Conservation (phyloP, 2,113 vertebrate genomes). For the Atlantisia rogersi region DNA sequence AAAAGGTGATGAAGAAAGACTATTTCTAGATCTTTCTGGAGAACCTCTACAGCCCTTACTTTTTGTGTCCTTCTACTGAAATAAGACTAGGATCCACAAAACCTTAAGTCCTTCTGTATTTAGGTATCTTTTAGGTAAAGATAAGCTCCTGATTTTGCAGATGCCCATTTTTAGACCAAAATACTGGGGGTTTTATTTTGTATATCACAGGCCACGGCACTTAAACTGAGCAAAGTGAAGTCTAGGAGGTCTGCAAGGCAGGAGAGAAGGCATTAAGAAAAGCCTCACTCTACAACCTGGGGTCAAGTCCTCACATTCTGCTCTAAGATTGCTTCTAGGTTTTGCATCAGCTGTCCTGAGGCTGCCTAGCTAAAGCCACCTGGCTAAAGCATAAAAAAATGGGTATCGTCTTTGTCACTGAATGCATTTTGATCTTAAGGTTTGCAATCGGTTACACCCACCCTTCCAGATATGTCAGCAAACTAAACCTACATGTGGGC, state of each 20-base stretch:
- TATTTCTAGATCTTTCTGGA: neutral
- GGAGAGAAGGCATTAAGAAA: neutral
- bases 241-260: neutral
- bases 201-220: neutral
- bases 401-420: neutral
- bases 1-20: neutral
- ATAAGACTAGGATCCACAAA: neutral
- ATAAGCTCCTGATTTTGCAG: neutral
- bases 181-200: rapidly evolving
- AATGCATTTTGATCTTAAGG: neutral
- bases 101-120: neutral
- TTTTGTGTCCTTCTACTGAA: neutral
- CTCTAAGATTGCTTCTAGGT: neutral
- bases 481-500: neutral
- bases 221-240: neutral
- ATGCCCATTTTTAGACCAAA: neutral
- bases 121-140: neutral
- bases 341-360: neutral
- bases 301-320: neutral
- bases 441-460: neutral
- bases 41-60: neutral
- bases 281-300: neutral
- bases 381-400: neutral
- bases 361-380: neutral
- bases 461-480: neutral